phyloP scores from a whole-genome alignment of 2,113 vertebrate species.

The Sylvia atricapilla region DNA sequence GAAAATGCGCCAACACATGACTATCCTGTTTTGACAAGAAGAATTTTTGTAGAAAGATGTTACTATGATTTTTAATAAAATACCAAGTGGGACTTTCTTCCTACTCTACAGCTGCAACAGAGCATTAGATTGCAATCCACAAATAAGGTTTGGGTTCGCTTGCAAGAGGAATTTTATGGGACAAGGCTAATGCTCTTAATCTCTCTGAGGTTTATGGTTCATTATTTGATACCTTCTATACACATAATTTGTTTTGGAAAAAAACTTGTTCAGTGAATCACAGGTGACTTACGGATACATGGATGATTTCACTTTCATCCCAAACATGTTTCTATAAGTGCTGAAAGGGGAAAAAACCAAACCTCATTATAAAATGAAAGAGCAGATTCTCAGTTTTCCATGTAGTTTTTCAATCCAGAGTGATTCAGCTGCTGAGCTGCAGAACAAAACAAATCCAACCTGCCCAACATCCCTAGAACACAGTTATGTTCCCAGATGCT shows the following conservation, averaged over 20 bases:
- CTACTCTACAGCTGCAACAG: background rate
- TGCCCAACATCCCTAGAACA: background rate
- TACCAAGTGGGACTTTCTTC: background rate
- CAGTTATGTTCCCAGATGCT: background rate
- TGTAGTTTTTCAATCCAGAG: background rate
- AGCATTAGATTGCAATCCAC: background rate
- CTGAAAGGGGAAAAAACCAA: background rate
- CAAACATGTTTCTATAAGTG: background rate
- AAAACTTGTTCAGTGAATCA: background rate
- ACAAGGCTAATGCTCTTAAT: background rate
- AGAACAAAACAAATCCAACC: background rate
- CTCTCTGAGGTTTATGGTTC: background rate
- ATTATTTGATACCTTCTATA: background rate
- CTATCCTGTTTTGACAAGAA: background rate
- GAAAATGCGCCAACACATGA: background rate
- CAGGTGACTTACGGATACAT: rapidly evolving
- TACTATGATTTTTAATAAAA: slow-evolving; percentile 34
- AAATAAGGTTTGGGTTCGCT: background rate
- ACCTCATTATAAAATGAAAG: background rate
- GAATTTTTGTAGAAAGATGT: slow-evolving; percentile 28
- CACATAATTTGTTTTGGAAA: background rate
- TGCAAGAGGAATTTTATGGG: background rate
- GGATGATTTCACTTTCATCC: background rate
- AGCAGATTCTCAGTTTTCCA: background rate
- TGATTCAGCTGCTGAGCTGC: background rate